These are phyloP conservation scores for Alosa alosa DNA, from an alignment of 2,113 vertebrate species.

Conservation along the genomic window DNA sequence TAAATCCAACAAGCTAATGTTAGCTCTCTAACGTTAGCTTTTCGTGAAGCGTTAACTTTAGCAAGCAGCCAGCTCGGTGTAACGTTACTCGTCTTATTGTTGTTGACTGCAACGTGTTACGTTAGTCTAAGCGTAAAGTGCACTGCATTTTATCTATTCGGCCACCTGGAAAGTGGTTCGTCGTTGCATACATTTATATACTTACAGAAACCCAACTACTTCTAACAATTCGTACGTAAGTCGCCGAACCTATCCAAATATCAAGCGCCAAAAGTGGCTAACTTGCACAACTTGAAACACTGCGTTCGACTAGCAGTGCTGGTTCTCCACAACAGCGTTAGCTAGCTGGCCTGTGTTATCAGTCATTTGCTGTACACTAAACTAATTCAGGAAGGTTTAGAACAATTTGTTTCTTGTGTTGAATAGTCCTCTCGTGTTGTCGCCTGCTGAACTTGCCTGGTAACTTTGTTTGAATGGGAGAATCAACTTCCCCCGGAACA, in stretches of 20 bases:
- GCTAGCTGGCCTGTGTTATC: neutral
- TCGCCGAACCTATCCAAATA: neutral
- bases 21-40: neutral
- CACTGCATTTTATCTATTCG: neutral
- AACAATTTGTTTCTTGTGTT: neutral
- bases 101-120: neutral
- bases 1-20: conserved; percentile 1
- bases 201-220: neutral
- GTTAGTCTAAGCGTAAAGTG: neutral
- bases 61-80: neutral
- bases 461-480: neutral
- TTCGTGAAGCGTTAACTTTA: neutral
- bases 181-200: neutral
- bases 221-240: neutral
- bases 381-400: neutral
- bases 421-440: neutral
- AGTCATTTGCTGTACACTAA: neutral
- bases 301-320: neutral
- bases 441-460: conserved; percentile 1
- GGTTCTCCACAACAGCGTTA: neutral
- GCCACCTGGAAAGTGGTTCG: neutral
- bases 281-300: neutral
- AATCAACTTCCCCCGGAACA: conserved; percentile 19
- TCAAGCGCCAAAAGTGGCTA: neutral
- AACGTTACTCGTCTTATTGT: neutral